Base-by-base conservation (phyloP, 2,113 vertebrate species). In the Perca flavescens region DNA sequence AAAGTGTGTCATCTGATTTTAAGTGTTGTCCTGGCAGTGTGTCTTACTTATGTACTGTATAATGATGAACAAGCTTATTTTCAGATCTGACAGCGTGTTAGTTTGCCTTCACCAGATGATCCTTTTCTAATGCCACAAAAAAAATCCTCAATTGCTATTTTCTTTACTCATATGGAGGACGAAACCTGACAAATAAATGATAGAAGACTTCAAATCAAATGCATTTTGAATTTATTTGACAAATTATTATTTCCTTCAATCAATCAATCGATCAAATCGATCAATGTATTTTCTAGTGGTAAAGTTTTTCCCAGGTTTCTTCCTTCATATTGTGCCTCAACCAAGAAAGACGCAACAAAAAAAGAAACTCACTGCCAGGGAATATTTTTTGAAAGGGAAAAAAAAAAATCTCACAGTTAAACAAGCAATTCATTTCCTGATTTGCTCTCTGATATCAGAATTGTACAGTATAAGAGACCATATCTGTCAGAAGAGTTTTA, bases 11-110 rank as follows among this genome's bases (percentile, higher is more conserved):
- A 16, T 72, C 52, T 21, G 43, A 40, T 25, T 57, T 40, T 8
- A 36, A 46, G 15, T 31, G 36, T 62, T 43, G 47, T 52, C 61
- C 69, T 36, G 69, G 60, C 34, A 65, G 14, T 57, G 52, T 80
- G 68, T 80, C 21, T 62, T 46, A 17, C 25, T 62, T 31, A 17
- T 0, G 1, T 17, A 1, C 4, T n/a, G 17, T 36, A n/a, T 14
- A 34, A 34, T 54, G 22, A 56, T 3, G 15, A 21, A 31, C 16
- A 11, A 9, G 47, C 11, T 52, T 5, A n/a, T 60, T 7, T 5
- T 65, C 50, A 31, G n/a, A 28, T n/a, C 31, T 53, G 19, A 19
- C 31, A 19, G 8, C 21, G 5, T 43, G 40, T 21, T 16, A 12
- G 60, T 11, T 31, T 62, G 17, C 10, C 31, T 34, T 34, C 17